Conservation (phyloP, 1,140 invertebrate genomes). For the Anoplophora glabripennis region DNA sequence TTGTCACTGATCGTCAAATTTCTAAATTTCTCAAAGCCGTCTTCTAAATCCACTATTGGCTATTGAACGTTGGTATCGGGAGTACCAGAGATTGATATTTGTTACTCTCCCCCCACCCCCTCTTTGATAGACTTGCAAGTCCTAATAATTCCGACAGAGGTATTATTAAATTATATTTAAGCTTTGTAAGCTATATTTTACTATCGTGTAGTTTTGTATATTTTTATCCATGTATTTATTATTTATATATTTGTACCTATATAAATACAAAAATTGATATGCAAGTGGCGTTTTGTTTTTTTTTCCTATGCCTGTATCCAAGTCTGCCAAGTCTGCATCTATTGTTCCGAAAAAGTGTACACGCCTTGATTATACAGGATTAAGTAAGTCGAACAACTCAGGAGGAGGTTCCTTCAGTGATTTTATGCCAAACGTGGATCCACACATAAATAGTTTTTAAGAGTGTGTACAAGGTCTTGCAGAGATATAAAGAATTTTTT, state of each 20-base stretch:
- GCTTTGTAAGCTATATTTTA: background rate
- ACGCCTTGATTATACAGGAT: no score
- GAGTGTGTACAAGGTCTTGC: no score
- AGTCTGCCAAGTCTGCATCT: no score
- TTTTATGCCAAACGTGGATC: no score
- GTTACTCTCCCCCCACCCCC: background rate
- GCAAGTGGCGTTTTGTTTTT: no score
- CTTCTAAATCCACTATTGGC: background rate
- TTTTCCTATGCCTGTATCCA: no score
- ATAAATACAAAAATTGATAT: background rate
- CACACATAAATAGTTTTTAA: no score
- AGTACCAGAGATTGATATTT: background rate
- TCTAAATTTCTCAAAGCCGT: background rate
- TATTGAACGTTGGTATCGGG: background rate
- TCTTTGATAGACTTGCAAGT: background rate
- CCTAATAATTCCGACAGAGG: conserved; percentile 4
- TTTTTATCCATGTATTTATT: conserved; percentile 20
- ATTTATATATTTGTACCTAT: conserved; percentile 18
- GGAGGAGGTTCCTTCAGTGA: no score
- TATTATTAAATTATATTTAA: background rate
- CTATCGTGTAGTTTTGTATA: conserved; percentile 19
- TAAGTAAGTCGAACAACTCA: no score
- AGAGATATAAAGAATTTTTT: no score
- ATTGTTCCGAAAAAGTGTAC: no score
- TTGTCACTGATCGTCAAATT: no score